Base-by-base conservation (phyloP, 2,888 invertebrate species). In the Hanleya hanleyi region DNA sequence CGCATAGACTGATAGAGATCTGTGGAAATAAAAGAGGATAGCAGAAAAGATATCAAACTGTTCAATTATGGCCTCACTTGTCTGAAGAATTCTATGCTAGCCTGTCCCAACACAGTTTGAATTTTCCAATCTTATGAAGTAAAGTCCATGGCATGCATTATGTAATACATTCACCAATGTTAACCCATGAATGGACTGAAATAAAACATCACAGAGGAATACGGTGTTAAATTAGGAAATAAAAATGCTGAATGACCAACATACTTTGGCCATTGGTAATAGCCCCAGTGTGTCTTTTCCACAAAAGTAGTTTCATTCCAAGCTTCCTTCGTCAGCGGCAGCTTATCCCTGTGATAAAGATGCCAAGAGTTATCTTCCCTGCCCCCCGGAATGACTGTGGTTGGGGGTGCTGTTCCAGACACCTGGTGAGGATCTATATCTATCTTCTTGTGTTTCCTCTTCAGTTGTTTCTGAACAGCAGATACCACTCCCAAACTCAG, bases 291-390 rank as follows among this genome's bases (percentile, higher is more conserved):
- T 7, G 93, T 92, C 74, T 94, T 93, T 85, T 96, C 94, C 32
- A 95, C 92, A 85, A 94, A 94, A 87, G 93, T 93, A 0, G 93
- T 92, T 76, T 93, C 92, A 76, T 96, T 93, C 96, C 96, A 97
- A 73, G 94, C 93, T 73, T 94, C 93, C 66, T 93, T 92, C 4
- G 92, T 93, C 62, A 92, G 89, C 0, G 95, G 95, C 22, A 92
- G 88, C n/a, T 73, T 68, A 57, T 92, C 90, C 22, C 92, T 92
- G 79, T 94, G 92, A 77, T 95, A 95, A 90, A 95, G 93, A 51
- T 95, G 92, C 95, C 96, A 96, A 61, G 92, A 91, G 84, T 96
- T 94, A 84, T 96, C 95, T 35, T 92, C 88, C 73, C 95, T 92
- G 79, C 94, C 93, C 2, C 88, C 89, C 18, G 87, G 86, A n/a